phyloP scores from a whole-genome alignment of 1,140 invertebrate genomes.

The Ceratosolen solmsi region DNA sequence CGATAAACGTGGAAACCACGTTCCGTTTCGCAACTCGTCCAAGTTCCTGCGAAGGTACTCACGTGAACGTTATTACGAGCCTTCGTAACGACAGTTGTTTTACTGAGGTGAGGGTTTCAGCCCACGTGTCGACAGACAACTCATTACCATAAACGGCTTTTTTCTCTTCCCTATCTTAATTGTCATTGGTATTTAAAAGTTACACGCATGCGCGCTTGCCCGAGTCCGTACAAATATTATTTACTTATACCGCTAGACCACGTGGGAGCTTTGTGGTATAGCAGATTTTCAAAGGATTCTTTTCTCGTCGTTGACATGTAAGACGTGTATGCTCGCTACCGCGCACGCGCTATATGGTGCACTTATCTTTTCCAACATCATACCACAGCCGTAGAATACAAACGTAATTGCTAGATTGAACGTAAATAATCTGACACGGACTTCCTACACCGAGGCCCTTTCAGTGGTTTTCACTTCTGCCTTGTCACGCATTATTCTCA shows the following conservation, averaged over 20 bases:
- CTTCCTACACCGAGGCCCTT: too few relatives aligned
- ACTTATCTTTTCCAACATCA: neutral
- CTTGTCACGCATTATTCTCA: too few relatives aligned
- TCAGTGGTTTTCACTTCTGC: neutral
- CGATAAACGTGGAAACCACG: neutral
- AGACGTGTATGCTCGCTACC: neutral
- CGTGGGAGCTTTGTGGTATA: neutral
- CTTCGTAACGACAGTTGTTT: neutral
- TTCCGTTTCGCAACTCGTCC: neutral
- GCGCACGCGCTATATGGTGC: too few relatives aligned
- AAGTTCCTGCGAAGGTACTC: neutral
- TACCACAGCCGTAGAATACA: neutral
- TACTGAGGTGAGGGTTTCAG: neutral
- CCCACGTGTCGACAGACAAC: neutral
- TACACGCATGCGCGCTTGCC: too few relatives aligned
- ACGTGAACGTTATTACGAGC: neutral
- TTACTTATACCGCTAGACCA: neutral
- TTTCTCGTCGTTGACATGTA: neutral
- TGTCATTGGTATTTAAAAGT: too few relatives aligned
- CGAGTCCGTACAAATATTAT: neutral
- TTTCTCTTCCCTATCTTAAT: neutral
- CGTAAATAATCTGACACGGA: too few relatives aligned
- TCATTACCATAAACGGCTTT: neutral
- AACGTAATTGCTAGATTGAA: too few relatives aligned
- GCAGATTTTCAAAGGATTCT: conserved; percentile 1